These are phyloP conservation scores for Zaprionus lineosus DNA, from an alignment of 2,888 invertebrate species.

Conservation along the genomic window DNA sequence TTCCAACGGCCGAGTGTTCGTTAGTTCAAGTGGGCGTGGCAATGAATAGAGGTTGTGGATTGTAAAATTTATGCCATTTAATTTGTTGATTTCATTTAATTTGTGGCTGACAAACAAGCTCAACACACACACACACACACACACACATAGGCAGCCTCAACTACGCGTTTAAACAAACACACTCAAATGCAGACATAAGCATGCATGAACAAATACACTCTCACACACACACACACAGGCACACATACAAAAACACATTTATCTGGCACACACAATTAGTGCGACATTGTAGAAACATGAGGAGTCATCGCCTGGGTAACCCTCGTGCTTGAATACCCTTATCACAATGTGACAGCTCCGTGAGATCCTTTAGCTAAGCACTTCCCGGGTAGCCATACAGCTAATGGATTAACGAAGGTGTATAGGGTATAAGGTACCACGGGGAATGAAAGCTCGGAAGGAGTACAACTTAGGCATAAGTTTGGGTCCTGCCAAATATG, in stretches of 20 bases:
- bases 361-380: too few relatives aligned
- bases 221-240: background rate
- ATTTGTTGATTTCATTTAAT: constrained; percentile 43
- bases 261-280: constrained; percentile 21
- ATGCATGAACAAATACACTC: background rate
- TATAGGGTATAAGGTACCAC: too few relatives aligned
- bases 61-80: constrained; percentile 33
- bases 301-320: background rate
- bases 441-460: too few relatives aligned
- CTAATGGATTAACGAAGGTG: too few relatives aligned
- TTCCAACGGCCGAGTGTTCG: too few relatives aligned
- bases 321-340: constrained; percentile 2
- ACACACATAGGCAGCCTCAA: constrained; percentile 20
- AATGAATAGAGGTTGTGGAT: constrained; percentile 25
- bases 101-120: constrained; percentile 22
- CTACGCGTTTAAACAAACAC: constrained; percentile 3
- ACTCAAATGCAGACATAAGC: background rate
- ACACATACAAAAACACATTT: background rate
- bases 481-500: too few relatives aligned
- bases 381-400: too few relatives aligned
- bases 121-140: constrained; percentile 12
- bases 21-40: constrained; percentile 6
- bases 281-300: constrained; percentile 15
- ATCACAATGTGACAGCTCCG: too few relatives aligned
- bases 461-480: too few relatives aligned